These are phyloP conservation scores for Pandemis corylana DNA, from an alignment of 2,888 invertebrate genomes.

Conservation along the genomic window DNA sequence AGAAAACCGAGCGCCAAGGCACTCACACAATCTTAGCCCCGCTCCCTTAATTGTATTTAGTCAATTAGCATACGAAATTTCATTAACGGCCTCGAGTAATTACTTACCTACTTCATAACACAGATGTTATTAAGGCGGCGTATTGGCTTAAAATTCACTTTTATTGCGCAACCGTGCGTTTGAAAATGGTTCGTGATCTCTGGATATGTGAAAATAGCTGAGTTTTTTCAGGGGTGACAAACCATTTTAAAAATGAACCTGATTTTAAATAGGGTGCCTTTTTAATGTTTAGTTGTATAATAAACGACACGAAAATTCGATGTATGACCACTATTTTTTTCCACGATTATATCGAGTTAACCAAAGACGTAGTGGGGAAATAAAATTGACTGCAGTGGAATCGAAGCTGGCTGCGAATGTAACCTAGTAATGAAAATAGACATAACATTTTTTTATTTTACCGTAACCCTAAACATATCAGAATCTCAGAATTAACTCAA, in stretches of 20 bases:
- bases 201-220: not conserved
- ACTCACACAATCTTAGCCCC: slow-evolving; percentile 70
- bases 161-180: slow-evolving; percentile 17
- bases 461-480: not conserved
- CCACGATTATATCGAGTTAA: no score
- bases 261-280: not conserved
- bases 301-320: no score
- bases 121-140: slow-evolving; percentile 35
- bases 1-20: slow-evolving; percentile 49
- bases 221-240: not conserved
- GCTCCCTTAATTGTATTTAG: slow-evolving; percentile 79
- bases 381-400: no score
- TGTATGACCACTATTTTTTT: no score
- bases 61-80: slow-evolving; percentile 79
- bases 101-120: slow-evolving; percentile 57
- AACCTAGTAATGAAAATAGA: no score
- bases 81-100: slow-evolving; percentile 74
- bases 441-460: not conserved
- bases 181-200: slow-evolving; percentile 3
- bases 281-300: no score
- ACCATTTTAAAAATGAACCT: not conserved
- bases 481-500: slow-evolving; percentile 18
- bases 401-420: no score
- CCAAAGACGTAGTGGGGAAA: no score
- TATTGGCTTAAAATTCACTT: slow-evolving; percentile 33